Conservation (phyloP, 2,888 invertebrate genomes). For the Tinea trinotella region DNA sequence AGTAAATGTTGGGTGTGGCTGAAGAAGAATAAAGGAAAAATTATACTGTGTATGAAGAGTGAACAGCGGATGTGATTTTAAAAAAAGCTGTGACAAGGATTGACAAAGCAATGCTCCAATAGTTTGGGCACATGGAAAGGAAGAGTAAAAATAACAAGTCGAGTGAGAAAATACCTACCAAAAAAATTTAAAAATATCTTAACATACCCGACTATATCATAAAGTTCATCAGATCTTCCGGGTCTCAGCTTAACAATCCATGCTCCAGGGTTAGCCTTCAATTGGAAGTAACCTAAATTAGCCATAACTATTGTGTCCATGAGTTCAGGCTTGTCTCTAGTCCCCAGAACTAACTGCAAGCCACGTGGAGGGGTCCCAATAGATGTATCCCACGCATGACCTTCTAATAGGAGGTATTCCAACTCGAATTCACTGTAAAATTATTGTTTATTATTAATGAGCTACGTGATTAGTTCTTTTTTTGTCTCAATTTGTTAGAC, state of each 20-base stretch:
- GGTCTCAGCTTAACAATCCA: constrained; percentile 92
- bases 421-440: constrained; percentile 90
- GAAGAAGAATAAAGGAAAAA: too few species aligned
- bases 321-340: constrained; percentile 80
- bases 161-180: too few species aligned
- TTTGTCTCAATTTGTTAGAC: too few species aligned
- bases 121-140: too few species aligned
- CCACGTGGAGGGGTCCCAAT: constrained; percentile 96
- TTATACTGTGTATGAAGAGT: too few species aligned
- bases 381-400: constrained; percentile 93
- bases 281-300: constrained; percentile 95
- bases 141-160: too few species aligned
- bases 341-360: constrained; percentile 95
- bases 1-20: too few species aligned
- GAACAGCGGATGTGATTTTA: too few species aligned
- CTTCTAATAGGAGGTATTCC: constrained; percentile 94
- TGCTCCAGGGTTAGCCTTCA: constrained; percentile 98
- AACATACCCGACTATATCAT: constrained; percentile 84
- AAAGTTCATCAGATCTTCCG: constrained; percentile 95
- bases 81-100: too few species aligned
- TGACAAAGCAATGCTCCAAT: too few species aligned
- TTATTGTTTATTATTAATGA: background rate
- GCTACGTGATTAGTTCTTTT: too few species aligned
- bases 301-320: constrained; percentile 99
- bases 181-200: too few species aligned